Base-by-base conservation (phyloP, 2,797 vertebrate species). In the Yasuhikotakia modesta region DNA sequence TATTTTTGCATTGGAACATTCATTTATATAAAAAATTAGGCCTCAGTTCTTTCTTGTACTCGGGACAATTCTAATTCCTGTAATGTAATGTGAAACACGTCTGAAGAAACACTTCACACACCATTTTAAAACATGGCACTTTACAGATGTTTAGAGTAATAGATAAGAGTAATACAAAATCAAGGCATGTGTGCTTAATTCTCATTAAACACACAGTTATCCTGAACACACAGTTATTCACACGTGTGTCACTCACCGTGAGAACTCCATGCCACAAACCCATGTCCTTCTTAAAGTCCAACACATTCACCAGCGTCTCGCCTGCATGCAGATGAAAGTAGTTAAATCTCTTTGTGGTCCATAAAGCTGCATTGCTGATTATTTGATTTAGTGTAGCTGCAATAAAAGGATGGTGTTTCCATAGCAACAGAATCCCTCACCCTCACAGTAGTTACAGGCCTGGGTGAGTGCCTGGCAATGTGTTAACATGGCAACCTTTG, bases 401-500 rank as follows among this genome's bases (percentile, higher is more conserved):
- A n/a, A n/a, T n/a, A 21, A 32, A 1, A 76, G 50, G 17, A 24
- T 21, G 45, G 32, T 16, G 22, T n/a, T n/a, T n/a, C n/a, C n/a
- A n/a, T n/a, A n/a, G n/a, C n/a, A n/a, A n/a, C n/a, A n/a, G n/a
- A n/a, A n/a, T n/a, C n/a, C n/a, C 92, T 83, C 76, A 94, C 94
- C 93, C 93, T 96, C 95, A 81, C 93, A 94, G 86, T 96, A 96
- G 91, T 94, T 95, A 89, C 95, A 96, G 88, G 94, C 94, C 87
- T 96, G 95, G 0, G 94, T 95, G 84, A 96, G 82, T 80, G 94
- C 94, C 61, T 96, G 95, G 79, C 95, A 95, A 86, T 96, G 95
- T 30, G 94, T 92, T 80, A 96, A 87, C 93, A 96, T 93, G 58
- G 95, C 93, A 46, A 94, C 77, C 11, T 94, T 92, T 2, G 95